Base-by-base conservation (phyloP, 1,140 invertebrate genomes). In the Dolichoris vasculosae region DNA sequence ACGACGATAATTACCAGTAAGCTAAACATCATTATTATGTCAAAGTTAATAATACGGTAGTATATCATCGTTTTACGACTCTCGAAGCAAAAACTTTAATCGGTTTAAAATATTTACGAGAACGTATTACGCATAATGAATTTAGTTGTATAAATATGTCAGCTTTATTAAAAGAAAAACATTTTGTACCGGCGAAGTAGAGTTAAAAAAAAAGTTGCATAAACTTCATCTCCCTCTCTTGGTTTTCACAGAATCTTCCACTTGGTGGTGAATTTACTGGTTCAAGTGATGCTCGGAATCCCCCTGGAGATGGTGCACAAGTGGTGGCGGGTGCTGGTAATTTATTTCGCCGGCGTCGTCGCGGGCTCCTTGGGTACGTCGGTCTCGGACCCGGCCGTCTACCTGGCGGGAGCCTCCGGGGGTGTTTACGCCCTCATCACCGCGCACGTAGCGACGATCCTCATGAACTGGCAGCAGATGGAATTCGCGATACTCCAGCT, bases 371-470 rank as follows among this genome's bases (percentile, higher is more conserved):
- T 98, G 63, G 97, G 96, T 15, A 98, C 97, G n/a, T 98, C 98
- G 4, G 94, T 99, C 3, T 95, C 96, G 13, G 98, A 99, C 94
- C 97, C 98, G 0, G 91, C 92, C 64, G 97, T 98, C 2, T 98
- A 95, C 88, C 93, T 99, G 8, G 98, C 98, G 20, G 99, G 99
- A 38, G 98, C 99, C 13, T 99, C 98, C 63, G 98, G 98, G 20
- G 99, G 98, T 0, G 98, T 99, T 0, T 99, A 99, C 92, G 97
- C 98, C 9, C 89, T 99, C 11, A 97, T 99, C 35, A 96, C 98
- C 0, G 98, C 98, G 23, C 98, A 99, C 91, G 95, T 99, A 69
- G 97, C 99, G 26, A 98, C 97, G 35, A 97, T 99, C 63, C 95
- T 99, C 86, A 96, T 99, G 95, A 99, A 99, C 92, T 99, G 97